These are phyloP conservation scores for Tiaroga cobitis DNA, from an alignment of 2,797 vertebrate species.

Conservation along the genomic window DNA sequence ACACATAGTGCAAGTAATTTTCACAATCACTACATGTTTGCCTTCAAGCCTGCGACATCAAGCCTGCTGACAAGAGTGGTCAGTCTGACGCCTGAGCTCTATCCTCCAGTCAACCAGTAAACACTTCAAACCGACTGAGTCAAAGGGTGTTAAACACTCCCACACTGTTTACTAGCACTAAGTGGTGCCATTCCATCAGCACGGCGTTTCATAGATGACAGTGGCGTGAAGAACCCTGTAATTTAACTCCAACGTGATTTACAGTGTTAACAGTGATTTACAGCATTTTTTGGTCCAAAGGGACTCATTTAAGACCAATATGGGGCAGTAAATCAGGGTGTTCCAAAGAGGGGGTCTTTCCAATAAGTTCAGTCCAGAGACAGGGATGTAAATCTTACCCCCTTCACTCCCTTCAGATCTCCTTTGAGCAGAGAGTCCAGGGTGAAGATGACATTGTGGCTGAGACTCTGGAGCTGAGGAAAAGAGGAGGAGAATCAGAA, in stretches of 20 bases:
- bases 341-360: slow-evolving; percentile 26
- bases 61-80: slow-evolving; percentile 25
- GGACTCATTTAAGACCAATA: slow-evolving; percentile 33
- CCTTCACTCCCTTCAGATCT: slow-evolving; percentile 89
- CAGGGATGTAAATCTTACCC: slow-evolving; percentile 78
- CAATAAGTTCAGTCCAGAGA: slow-evolving; percentile 43
- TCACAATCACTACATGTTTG: slow-evolving; percentile 42
- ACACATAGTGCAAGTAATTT: slow-evolving; percentile 40
- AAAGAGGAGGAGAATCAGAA: not conserved
- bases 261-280: slow-evolving; percentile 55
- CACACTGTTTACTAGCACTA: slow-evolving; percentile 24
- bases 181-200: slow-evolving; percentile 29
- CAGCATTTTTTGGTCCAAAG: slow-evolving; percentile 38
- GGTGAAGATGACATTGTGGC: slow-evolving; percentile 91
- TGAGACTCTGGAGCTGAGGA: slow-evolving; percentile 85
- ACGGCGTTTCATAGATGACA: slow-evolving; percentile 26
- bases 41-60: slow-evolving; percentile 8
- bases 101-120: slow-evolving; percentile 15
- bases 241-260: slow-evolving; percentile 51
- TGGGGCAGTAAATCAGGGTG: slow-evolving; percentile 38
- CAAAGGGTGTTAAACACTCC: slow-evolving; percentile 39
- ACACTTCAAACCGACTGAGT: slow-evolving; percentile 25
- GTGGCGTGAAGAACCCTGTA: slow-evolving; percentile 11
- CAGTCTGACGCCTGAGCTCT: slow-evolving; percentile 32
- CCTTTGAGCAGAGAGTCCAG: slow-evolving; percentile 90